Conservation (phyloP, 2,888 invertebrate genomes). For the Horisme vitalbata region DNA sequence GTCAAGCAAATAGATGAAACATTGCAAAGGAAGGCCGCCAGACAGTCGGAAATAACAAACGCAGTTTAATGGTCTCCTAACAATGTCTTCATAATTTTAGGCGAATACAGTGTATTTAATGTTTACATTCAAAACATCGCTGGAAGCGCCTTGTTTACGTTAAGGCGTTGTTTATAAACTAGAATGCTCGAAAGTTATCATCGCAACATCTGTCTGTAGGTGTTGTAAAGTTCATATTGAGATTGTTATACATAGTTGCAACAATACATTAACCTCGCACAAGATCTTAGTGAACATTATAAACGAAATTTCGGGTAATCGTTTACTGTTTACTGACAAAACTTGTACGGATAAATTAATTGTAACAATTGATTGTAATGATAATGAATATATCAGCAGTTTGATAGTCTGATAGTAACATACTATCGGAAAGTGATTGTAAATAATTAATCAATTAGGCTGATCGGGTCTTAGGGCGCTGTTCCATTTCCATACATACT, state of each 20-base stretch:
- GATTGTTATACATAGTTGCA: slow-evolving; percentile 1
- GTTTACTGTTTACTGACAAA: no score
- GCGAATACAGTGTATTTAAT: slow-evolving; percentile 49
- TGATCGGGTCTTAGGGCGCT: no score
- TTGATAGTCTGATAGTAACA: no score
- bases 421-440: no score
- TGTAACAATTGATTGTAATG: no score
- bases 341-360: no score
- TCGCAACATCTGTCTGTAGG: slow-evolving; percentile 30
- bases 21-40: slow-evolving; percentile 16
- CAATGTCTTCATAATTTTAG: slow-evolving; percentile 60
- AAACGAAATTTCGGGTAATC: no score
- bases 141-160: slow-evolving; percentile 65
- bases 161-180: slow-evolving; percentile 70
- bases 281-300: no score
- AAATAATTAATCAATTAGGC: no score
- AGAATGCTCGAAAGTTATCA: slow-evolving; percentile 48
- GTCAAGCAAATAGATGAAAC: slow-evolving; percentile 17
- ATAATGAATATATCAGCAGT: no score
- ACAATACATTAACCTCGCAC: background rate
- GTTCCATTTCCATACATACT: no score
- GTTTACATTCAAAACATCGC: slow-evolving; percentile 58
- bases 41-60: slow-evolving; percentile 25
- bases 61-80: slow-evolving; percentile 42
- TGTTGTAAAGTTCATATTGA: slow-evolving; percentile 11